Evolutionary conservation across 2,888 invertebrate species (phyloP).

Genomic region (Oxyteleia sp.): DNA sequence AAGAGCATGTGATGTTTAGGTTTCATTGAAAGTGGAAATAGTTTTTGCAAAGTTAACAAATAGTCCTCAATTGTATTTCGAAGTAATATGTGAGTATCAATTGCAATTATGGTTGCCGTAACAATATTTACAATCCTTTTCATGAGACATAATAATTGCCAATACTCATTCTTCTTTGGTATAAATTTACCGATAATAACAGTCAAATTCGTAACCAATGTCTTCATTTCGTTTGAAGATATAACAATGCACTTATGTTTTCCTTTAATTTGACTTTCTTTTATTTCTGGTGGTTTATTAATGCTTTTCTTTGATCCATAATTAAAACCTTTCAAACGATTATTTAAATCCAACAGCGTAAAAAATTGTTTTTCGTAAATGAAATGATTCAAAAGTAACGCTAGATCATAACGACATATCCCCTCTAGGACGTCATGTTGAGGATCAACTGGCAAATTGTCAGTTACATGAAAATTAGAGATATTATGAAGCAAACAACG

Average conservation of each 20-base stretch:
- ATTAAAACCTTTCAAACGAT: slow-evolving; percentile 37
- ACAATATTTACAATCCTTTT: slow-evolving; percentile 8
- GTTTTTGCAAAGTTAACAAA: slow-evolving; percentile 34
- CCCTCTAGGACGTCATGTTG: slow-evolving; percentile 38
- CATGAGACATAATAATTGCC: not conserved
- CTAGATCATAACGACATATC: slow-evolving; percentile 27
- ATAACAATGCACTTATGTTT: slow-evolving; percentile 37
- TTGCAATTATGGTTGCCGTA: slow-evolving; percentile 13
- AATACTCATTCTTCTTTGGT: not conserved
- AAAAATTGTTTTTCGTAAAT: slow-evolving; percentile 28
- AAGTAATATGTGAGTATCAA: slow-evolving; percentile 39
- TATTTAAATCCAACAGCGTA: slow-evolving; percentile 37
- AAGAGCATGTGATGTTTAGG: slow-evolving; percentile 73
- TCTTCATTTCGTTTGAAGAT: slow-evolving; percentile 11
- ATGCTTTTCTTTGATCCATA: slow-evolving; percentile 24
- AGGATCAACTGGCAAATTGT: slow-evolving; percentile 44
- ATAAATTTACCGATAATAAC: slow-evolving; percentile 15
- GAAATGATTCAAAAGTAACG: slow-evolving; percentile 18
- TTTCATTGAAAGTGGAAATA: slow-evolving; percentile 58
- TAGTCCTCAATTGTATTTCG: slow-evolving; percentile 46
- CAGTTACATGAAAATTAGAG: slow-evolving; percentile 29
- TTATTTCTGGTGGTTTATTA: slow-evolving; percentile 38
- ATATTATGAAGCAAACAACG: slow-evolving; percentile 30
- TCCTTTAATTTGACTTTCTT: slow-evolving; percentile 21
- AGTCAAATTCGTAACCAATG: slow-evolving; percentile 18